These are phyloP conservation scores for Heliconius congener DNA, from an alignment of 1,140 invertebrate genomes.

Conservation along the genomic window DNA sequence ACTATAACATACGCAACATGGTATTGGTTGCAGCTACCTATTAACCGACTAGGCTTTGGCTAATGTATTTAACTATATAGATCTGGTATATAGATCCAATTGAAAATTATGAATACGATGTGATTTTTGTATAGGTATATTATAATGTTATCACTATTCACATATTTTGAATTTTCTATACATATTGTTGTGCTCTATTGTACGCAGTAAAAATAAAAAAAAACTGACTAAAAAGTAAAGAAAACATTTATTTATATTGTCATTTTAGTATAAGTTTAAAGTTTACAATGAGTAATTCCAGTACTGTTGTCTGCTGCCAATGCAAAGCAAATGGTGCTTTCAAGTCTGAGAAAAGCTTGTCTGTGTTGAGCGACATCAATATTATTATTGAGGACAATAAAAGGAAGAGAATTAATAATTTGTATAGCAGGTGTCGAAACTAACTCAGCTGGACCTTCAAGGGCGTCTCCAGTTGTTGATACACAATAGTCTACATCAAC, in stretches of 20 bases:
- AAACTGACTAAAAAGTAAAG: no score
- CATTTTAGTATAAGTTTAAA: background rate
- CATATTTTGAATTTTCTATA: background rate
- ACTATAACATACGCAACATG: constrained; percentile 22
- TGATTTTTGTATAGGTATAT: background rate
- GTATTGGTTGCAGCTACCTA: constrained; percentile 23
- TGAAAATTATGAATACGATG: background rate
- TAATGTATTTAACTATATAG: constrained; percentile 5
- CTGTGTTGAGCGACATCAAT: constrained; percentile 41
- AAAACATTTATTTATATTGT: no score
- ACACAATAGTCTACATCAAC: constrained; percentile 60
- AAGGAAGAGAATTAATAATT: constrained; percentile 62
- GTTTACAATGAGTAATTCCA: constrained; percentile 47
- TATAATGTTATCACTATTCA: no score
- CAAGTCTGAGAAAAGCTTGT: constrained; percentile 41
- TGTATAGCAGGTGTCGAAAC: constrained; percentile 45
- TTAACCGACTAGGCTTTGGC: constrained; percentile 18
- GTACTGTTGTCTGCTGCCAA: constrained; percentile 52
- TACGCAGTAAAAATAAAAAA: background rate
- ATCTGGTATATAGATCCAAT: background rate
- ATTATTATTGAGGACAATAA: constrained; percentile 56
- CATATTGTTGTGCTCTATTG: background rate
- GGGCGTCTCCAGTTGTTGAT: constrained; percentile 42
- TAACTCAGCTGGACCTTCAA: constrained; percentile 49
- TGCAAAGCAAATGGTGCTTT: constrained; percentile 57